These are phyloP conservation scores for Clamator glandarius DNA, from an alignment of 2,797 vertebrate species.

Conservation along the genomic window DNA sequence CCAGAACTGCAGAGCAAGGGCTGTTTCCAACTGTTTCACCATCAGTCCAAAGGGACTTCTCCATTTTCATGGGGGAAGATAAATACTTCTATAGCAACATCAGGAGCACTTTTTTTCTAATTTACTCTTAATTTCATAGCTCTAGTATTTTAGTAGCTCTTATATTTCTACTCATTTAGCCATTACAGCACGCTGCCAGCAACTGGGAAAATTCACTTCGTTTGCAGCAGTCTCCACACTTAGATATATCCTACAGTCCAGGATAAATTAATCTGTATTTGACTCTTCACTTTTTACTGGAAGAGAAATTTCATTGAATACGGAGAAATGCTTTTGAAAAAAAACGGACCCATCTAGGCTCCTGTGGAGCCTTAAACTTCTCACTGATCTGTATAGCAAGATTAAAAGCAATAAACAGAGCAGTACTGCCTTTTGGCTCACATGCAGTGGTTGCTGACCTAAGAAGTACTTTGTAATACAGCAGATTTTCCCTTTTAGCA, in stretches of 20 bases:
- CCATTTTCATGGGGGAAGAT: background rate
- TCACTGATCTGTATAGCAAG: background rate
- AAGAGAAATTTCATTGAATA: background rate
- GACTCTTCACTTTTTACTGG: background rate
- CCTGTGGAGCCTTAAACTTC: background rate
- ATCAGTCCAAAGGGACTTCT: background rate
- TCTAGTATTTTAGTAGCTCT: background rate
- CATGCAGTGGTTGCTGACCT: conserved; percentile 13
- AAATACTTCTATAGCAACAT: background rate
- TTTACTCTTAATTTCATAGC: background rate
- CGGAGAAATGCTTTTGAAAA: background rate
- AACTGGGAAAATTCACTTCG: conserved; percentile 10
- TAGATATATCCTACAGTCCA: background rate
- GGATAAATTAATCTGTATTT: background rate
- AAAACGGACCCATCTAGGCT: background rate
- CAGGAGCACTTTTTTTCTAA: fast-evolving
- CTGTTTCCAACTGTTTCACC: background rate
- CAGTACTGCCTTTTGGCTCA: conserved; percentile 13
- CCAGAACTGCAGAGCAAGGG: background rate
- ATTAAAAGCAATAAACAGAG: background rate
- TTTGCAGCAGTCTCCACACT: background rate
- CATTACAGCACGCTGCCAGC: background rate
- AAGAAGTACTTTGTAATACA: conserved; percentile 41
- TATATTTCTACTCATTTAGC: background rate
- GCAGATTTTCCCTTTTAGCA: conserved; percentile 39